Evolutionary conservation across 2,113 vertebrate genomes (phyloP), one percentile per base, ranked within the genome.

Genomic region (Aphyosemion australe): DNA sequence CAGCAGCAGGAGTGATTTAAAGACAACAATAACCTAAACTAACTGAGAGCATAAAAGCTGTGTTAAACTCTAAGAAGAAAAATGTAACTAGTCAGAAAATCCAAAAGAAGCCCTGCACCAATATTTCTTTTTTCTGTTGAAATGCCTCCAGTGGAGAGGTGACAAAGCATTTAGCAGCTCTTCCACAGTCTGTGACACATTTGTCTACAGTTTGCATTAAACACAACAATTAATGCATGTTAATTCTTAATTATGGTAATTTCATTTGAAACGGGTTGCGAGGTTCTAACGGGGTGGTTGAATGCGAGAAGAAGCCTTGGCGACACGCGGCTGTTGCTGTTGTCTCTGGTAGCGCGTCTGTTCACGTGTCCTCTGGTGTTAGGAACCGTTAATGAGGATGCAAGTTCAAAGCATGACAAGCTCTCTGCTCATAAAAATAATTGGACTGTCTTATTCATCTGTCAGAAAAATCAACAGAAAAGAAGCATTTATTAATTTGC

Each of bases 221-320:
- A 93, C 94, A 91, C 93, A 94, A 94, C 94, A 96, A 98, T 98
- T 97, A 98, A 96, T 95, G 94, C 94, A 93, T 93, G 95, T 96
- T 96, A 96, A 96, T 96, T 96, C 95, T 97, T 96, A 95, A 97
- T 98, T 95, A 96, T 94, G 91, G 91, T 93, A 94, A 96, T 97
- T 96, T 92, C 92, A 94, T 94, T 93, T 94, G 94, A 95, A 95
- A 94, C 88, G 48, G 91, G 90, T 93, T 94, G 93, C 92, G 93
- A 95, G 93, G 93, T 95, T 94, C 89, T 92, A 92, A 78, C 92
- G 91, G 94, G 94, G 94, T 92, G 96, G 94, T 94, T 94, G 93
- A 93, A 93, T 84, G 79, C 91, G 93, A 94, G 93, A 94, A 73
- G 63, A 91, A 92, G 89, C 93, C 90, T 90, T 92, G 90, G 87